Conservation (phyloP, 2,888 invertebrate species). For the Drosophila meridionalis region DNA sequence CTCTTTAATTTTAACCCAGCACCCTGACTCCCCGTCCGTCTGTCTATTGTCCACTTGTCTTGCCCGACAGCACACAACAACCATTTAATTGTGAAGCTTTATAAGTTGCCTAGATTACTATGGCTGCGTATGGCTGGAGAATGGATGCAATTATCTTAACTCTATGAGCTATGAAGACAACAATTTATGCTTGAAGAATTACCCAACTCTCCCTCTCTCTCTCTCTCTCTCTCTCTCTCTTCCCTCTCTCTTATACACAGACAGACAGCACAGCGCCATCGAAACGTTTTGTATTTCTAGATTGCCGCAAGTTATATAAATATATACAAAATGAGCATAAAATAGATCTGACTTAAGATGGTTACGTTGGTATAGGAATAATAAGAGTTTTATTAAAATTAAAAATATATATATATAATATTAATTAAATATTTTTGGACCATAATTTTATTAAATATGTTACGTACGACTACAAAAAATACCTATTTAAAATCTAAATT, state of each 20-base stretch:
- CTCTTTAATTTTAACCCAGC: conserved; percentile 33
- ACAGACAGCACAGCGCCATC: background rate
- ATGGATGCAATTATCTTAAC: conserved; percentile 34
- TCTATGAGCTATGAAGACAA: background rate
- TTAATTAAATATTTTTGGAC: too few species aligned
- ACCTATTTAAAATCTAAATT: too few species aligned
- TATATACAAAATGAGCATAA: background rate
- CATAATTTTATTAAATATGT: too few species aligned
- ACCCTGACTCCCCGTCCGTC: background rate
- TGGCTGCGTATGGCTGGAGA: conserved; percentile 22
- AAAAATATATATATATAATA: too few species aligned
- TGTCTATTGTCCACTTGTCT: conserved; percentile 16
- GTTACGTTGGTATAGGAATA: too few species aligned
- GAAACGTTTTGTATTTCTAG: background rate
- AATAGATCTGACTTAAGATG: too few species aligned
- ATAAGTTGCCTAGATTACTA: conserved; percentile 26
- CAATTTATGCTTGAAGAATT: background rate
- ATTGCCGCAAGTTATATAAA: background rate
- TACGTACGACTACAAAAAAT: too few species aligned
- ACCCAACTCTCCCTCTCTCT: too few species aligned
- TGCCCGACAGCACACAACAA: conserved; percentile 23
- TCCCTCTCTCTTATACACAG: too few species aligned
- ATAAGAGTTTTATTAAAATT: too few species aligned
- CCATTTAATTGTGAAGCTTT: conserved; percentile 58
- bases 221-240: background rate